Evolutionary conservation across 1,140 invertebrate species (phyloP), one percentile per base, ranked within the genome.

Genomic region (Aphelinus atriplicis): DNA sequence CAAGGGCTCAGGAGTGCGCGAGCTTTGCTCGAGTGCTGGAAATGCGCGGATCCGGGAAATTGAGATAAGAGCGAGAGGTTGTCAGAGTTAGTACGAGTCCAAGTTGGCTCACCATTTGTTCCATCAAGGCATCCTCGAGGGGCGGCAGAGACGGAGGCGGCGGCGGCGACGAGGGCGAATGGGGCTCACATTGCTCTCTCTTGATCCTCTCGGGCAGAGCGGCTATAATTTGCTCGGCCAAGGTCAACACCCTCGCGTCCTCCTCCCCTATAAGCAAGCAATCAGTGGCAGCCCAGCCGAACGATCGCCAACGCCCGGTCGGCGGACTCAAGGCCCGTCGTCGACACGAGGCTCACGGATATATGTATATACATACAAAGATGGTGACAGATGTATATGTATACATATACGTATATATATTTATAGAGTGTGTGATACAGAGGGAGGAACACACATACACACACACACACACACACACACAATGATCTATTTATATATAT

Each of bases 141-240:
- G 82, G 86, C 66, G 85, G 84, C 73, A 82, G 82, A 58, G 80
- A 82, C 51, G 86, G 82, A 48, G 83, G 84, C 53, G 87, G 84
- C 58, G 85, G 83, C 71, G 84, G 78, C 73, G 83, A 80, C 9
- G 86, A 86, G 70, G 84, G 82, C 80, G 86, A 86, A 64, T 84
- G 80, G 73, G 80, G 78, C 80, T 87, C 85, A 83, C 81, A 83
- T 79, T 87, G 85, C 77, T 81, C 85, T 74, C 84, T 94, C 92
- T 98, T 99, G 83, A 98, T 98, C 81, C 96, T 91, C 79, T 98
- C 96, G 70, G 97, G 97, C 90, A 98, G 96, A 6, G 97, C 97
- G 55, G 96, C 97, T 82, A 99, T 98, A 81, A 99, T 98, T 89
- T 98, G 96, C 85, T 98, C 96, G 64, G 97, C 97, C 82, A 99